A percentile compares a stretch with the other conserved stretches of the same genome.
phyloP scores from a whole-genome alignment of 2,113 vertebrate species.

The Rhea americana region DNA sequence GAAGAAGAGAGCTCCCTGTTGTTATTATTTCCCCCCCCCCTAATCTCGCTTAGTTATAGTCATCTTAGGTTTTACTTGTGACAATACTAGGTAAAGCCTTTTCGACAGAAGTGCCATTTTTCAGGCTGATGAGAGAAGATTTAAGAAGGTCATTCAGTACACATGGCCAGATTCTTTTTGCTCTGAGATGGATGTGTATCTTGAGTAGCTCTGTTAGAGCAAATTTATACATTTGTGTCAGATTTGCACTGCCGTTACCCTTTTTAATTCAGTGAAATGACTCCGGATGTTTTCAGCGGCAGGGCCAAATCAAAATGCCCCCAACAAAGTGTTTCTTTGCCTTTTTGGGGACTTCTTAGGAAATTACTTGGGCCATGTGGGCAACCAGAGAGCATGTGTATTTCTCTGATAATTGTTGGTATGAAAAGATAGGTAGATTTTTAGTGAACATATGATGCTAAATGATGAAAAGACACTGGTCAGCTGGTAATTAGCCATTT shows the following conservation, averaged over 20 bases:
- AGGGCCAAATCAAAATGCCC: neutral
- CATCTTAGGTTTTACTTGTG: slow-evolving; percentile 2
- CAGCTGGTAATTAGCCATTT: slow-evolving; percentile 10
- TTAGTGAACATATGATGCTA: neutral
- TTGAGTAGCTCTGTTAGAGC: neutral
- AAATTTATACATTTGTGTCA: neutral
- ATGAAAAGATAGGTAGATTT: neutral
- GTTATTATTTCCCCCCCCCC: neutral
- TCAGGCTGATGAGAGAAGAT: slow-evolving; percentile 27
- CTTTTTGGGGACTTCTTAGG: neutral
- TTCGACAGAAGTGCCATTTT: slow-evolving; percentile 51
- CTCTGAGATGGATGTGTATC: neutral
- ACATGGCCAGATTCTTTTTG: neutral
- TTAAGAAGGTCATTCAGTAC: slow-evolving; percentile 44
- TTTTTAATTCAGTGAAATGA: neutral
- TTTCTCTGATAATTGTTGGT: neutral
- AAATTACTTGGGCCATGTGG: neutral
- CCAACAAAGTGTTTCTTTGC: neutral
- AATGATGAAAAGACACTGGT: neutral
- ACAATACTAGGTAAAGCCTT: slow-evolving; percentile 25
- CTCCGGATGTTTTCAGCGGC: neutral
- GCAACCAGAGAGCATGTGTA: neutral
- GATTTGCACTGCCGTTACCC: neutral
- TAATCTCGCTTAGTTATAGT: slow-evolving; percentile 21
- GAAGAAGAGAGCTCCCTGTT: neutral